phyloP scores from a whole-genome alignment of 2,888 invertebrate species.

The Apamea sordens region DNA sequence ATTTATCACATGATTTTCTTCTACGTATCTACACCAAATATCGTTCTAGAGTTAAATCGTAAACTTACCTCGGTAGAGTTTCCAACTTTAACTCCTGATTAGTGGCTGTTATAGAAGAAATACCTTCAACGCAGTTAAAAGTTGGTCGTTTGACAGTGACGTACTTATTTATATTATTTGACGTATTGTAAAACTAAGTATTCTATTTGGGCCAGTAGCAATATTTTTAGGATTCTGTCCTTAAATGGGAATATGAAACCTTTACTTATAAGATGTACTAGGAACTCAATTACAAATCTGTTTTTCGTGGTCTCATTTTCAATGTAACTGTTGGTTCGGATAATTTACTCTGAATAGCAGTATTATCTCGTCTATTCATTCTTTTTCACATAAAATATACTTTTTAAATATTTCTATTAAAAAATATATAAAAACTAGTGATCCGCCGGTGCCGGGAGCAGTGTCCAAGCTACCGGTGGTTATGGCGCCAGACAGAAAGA shows the following conservation, averaged over 20 bases:
- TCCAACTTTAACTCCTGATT: background rate
- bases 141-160: slow-evolving; percentile 5
- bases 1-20: background rate
- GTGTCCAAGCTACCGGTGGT: background rate
- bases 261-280: background rate
- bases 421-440: background rate
- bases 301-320: background rate
- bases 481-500: no score
- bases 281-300: background rate
- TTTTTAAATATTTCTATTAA: background rate
- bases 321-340: background rate
- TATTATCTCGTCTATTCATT: background rate
- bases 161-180: background rate
- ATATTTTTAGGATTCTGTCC: background rate
- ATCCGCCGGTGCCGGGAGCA: background rate
- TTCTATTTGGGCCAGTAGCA: slow-evolving; percentile 6
- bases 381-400: background rate
- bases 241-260: no score
- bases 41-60: background rate
- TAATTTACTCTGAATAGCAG: background rate
- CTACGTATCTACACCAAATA: background rate
- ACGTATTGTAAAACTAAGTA: slow-evolving; percentile 10
- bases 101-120: background rate
- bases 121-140: background rate
- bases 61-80: background rate